Base-by-base conservation (phyloP, 2,888 invertebrate genomes). In the Lingula anatina region DNA sequence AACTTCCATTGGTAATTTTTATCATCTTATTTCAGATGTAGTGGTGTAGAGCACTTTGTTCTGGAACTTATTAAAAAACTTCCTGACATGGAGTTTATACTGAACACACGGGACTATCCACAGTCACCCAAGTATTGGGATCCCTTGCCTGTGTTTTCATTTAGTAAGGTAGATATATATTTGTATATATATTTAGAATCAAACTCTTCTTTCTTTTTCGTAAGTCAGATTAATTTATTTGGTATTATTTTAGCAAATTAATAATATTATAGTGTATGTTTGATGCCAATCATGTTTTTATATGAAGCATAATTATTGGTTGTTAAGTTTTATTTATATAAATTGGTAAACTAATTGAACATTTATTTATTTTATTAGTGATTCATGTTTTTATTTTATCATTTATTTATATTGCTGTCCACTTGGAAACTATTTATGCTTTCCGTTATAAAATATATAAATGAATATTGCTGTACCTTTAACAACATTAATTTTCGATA, bases 31-130 rank as follows among this genome's bases (percentile, higher is more conserved):
- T 44, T 21, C 57, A 70, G 96, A 61, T 96, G 95, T 77, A 81
- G 85, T 53, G 95, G 95, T 12, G 83, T 95, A 26, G 94, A 96
- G 76, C 85, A 95, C 75, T 96, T 94, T 70, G 74, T 96, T 21
- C 77, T 83, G 47, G 82, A 84, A 63, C 64, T 90, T 4, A 80
- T 88, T 38, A 73, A 82, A 5, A 83, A 85, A 55, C 73, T 94
- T 46, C 86, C 89, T 0, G 83, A 96, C 71, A 84, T 88, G 80
- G 95, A 96, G 73, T 78, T 96, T 53, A 81, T 90, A 15, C 76
- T 96, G 21, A 97, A 97, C 72, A 88, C 89, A 0, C 83, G 91
- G 51, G 96, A 96, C 78, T 94, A 91, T 87, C 95, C 96, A 3
- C 93, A 93, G 80, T 80, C 89, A 21, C 84, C 84, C 59, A 81